Evolutionary conservation across 2,888 invertebrate species (phyloP).

Genomic region (Dynastes maya): DNA sequence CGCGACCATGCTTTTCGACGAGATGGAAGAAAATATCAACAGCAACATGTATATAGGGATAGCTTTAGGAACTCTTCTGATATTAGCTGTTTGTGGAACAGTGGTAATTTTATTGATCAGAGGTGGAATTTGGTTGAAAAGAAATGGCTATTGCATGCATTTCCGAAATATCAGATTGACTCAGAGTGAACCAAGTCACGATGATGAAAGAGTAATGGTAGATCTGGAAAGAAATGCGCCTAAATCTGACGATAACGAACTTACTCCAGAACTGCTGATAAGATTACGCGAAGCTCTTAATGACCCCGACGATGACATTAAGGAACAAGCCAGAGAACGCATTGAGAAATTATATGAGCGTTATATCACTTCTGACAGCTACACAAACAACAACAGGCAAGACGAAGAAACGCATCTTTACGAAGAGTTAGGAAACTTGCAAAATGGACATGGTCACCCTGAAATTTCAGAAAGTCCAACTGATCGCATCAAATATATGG

Average conservation of each 20-base stretch:
- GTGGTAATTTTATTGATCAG: constrained; percentile 73
- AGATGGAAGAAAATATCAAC: constrained; percentile 57
- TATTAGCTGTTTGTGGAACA: constrained; percentile 72
- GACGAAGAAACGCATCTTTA: constrained; percentile 69
- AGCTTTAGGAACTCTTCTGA: constrained; percentile 71
- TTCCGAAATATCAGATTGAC: constrained; percentile 71
- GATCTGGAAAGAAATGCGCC: constrained; percentile 75
- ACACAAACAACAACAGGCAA: constrained; percentile 73
- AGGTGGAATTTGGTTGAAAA: constrained; percentile 74
- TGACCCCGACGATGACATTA: constrained; percentile 78
- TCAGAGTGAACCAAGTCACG: constrained; percentile 75
- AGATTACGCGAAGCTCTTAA: constrained; percentile 80
- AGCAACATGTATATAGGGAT: constrained; percentile 65
- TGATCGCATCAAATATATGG: constrained; percentile 71
- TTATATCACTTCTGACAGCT: constrained; percentile 81
- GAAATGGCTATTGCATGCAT: constrained; percentile 73
- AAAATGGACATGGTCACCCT: constrained; percentile 72
- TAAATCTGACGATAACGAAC: constrained; percentile 78
- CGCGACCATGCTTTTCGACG: constrained; percentile 62
- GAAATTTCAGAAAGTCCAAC: constrained; percentile 71
- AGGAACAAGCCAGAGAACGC: constrained; percentile 81
- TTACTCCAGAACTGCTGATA: constrained; percentile 82
- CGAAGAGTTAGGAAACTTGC: constrained; percentile 73
- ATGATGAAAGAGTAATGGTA: constrained; percentile 70
- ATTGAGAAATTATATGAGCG: constrained; percentile 85